phyloP scores from a whole-genome alignment of 2,797 vertebrate species.

The Semaprochilodus insignis region DNA sequence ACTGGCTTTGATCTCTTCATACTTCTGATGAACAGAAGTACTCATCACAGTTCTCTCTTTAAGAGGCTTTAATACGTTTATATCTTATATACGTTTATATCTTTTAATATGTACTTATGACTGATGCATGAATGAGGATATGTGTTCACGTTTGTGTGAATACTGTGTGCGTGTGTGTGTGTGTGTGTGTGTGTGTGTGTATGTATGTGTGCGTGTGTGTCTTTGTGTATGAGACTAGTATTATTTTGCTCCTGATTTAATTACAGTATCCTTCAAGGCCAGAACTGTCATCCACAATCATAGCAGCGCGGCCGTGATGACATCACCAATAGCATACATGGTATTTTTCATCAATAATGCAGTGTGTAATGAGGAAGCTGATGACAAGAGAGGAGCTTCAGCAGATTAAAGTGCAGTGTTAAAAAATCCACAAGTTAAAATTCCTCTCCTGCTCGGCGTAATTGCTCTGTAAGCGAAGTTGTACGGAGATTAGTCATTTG shows the following conservation, averaged over 20 bases:
- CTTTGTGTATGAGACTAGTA: conserved; percentile 4
- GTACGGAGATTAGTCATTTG: conserved; percentile 39
- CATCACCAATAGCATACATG: conserved; percentile 50
- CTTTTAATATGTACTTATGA: conserved; percentile 1
- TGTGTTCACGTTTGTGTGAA: not conserved
- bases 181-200: not conserved
- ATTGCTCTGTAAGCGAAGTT: conserved; percentile 18
- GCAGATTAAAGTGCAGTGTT: conserved; percentile 45
- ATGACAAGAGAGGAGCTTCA: conserved; percentile 33
- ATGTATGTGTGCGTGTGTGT: not conserved
- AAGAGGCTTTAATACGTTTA: conserved; percentile 4
- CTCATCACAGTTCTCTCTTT: conserved; percentile 6
- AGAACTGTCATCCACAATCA: conserved; percentile 45
- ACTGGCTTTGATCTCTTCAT: conserved; percentile 11
- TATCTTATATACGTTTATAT: not conserved
- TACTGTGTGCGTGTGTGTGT: conserved; percentile 18
- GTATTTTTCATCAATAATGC: conserved; percentile 24
- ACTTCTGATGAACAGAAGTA: not conserved
- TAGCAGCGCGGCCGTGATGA: conserved; percentile 41
- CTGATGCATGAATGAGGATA: conserved; percentile 2
- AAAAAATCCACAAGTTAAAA: conserved; percentile 42
- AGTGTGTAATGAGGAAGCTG: conserved; percentile 16
- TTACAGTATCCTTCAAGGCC: conserved; percentile 49
- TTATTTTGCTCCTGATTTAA: conserved; percentile 51
- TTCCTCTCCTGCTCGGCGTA: not conserved